Conservation (phyloP, 2,797 vertebrate genomes). For the Australoheros facetus region DNA sequence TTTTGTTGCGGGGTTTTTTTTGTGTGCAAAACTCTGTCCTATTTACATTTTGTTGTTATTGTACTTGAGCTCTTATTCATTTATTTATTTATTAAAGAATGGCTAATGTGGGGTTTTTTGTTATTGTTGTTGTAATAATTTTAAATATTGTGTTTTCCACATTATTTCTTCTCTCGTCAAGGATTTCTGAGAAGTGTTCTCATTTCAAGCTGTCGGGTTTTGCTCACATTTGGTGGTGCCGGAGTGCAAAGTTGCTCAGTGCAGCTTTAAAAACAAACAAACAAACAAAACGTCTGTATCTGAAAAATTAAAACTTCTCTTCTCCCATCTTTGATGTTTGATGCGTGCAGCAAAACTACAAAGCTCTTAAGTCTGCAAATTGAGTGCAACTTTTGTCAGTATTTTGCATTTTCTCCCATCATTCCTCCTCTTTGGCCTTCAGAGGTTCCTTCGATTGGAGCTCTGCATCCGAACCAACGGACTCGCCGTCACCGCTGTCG, state of each 20-base stretch:
- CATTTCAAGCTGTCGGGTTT: neutral
- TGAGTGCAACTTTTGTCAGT: neutral
- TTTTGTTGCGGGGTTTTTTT: neutral
- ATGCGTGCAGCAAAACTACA: neutral
- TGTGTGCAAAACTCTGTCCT: neutral
- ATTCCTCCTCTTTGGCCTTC: constrained; percentile 76
- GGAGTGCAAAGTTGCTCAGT: neutral
- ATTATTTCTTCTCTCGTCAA: neutral
- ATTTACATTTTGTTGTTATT: neutral
- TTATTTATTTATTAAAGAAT: no score
- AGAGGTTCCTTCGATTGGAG: constrained; percentile 78
- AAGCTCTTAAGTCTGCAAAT: neutral
- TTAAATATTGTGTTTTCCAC: neutral
- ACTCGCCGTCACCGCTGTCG: constrained; percentile 55
- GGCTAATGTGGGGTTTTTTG: no score
- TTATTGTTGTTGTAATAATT: neutral
- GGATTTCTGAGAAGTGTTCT: neutral
- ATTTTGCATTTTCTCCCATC: neutral
- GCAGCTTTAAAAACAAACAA: neutral
- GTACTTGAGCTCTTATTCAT: neutral
- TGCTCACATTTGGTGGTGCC: neutral
- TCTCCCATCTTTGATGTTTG: neutral
- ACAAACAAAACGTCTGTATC: neutral
- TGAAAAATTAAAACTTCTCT: neutral
- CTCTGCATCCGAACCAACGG: constrained; percentile 69